Evolutionary conservation across 1,140 invertebrate genomes (phyloP), one percentile per base, ranked within the genome.

Genomic region (Drosophila baimaii): DNA sequence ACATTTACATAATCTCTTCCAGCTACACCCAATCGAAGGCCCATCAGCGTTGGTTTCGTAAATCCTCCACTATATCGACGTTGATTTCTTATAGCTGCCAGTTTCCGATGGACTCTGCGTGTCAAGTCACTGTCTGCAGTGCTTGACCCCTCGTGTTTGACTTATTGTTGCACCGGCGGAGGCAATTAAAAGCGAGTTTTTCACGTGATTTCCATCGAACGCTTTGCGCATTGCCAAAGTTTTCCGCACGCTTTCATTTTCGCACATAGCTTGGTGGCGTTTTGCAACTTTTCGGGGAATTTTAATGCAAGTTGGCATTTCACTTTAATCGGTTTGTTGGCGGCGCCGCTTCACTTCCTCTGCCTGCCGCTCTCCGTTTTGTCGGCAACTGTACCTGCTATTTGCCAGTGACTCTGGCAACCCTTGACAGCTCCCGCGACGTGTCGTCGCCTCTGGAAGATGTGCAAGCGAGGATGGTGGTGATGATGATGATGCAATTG

Each of bases 401-500:
- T 31, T 64, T 43, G 44, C 4, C 27, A 31, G 12, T 25, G 17
- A 33, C 51, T 56, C 27, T 19, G 31, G 10, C 21, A 43, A 19
- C 62, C 65, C 31, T 43, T 21, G 35, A 56, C 43, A 57, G 43
- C 41, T 55, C 15, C 43, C 35, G 13, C 15, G 19, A 10, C 33
- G 17, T 51, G 25, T 49, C 47, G n/a, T 49, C 25, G 47, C 25
- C 47, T 21, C 33, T 56, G 46, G 27, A 37, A 44, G 62, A 63
- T 79, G 37, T 56, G 57, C 76, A 51, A 58, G 54, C 57, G 21
- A 33, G 31, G 54, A 25, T n/a, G 51, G 13, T 39, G 59, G 44
- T 66, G 56, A 47, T 66, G 47, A 43, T 51, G 78, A 55, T 83
- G 76, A 82, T 86, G 79, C 66, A 79, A 81, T 68, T 81, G 73